Conservation (phyloP, 2,888 invertebrate genomes). For the Micoletzkya japonica region DNA sequence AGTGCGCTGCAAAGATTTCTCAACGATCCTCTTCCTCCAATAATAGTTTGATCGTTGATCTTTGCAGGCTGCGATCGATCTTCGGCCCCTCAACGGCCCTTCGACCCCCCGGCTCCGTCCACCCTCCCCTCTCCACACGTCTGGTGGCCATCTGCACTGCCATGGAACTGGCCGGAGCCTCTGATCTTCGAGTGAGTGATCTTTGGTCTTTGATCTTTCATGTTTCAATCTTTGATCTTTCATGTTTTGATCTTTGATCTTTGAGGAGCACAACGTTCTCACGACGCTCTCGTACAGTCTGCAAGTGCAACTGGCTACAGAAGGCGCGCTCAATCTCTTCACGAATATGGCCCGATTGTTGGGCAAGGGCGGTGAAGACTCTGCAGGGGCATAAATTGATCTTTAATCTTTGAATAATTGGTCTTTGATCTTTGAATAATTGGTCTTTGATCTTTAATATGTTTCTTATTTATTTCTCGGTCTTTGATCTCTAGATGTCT, state of each 20-base stretch:
- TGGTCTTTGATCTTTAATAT: no score
- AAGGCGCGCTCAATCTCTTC: constrained; percentile 9
- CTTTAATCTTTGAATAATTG: no score
- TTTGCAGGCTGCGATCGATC: not conserved
- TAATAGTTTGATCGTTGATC: not conserved
- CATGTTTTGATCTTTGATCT: not conserved
- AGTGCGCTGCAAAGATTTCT: no score
- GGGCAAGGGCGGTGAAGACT: not conserved
- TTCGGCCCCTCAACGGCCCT: not conserved
- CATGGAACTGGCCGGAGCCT: constrained; percentile 7
- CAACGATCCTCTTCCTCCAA: no score
- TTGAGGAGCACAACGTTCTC: not conserved
- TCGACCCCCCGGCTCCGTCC: not conserved
- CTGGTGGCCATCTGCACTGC: constrained; percentile 3
- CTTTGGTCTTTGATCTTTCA: no score
- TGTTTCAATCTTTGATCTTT: not conserved
- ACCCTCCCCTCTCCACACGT: not conserved
- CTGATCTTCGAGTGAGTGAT: constrained; percentile 4
- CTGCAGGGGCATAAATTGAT: no score
- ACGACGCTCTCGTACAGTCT: not conserved
- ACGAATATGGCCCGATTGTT: constrained; percentile 3
- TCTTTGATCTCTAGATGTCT: no score
- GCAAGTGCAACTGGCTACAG: not conserved
- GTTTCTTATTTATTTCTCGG: no score
- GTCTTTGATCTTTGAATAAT: no score